phyloP scores from a whole-genome alignment of 2,113 vertebrate genomes.

The Aptenodytes patagonicus region DNA sequence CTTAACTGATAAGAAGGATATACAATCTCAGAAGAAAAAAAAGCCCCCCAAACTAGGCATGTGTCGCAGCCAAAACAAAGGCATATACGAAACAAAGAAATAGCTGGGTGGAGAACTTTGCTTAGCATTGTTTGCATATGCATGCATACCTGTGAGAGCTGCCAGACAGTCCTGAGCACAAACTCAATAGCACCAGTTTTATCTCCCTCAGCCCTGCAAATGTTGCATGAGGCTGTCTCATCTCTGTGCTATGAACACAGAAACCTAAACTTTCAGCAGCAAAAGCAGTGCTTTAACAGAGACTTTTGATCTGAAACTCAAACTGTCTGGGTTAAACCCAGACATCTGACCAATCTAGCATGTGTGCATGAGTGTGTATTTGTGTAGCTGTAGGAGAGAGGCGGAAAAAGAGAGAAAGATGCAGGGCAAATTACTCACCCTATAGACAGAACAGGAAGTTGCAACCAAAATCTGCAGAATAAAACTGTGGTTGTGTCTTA shows the following conservation, averaged over 20 bases:
- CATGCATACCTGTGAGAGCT: not conserved
- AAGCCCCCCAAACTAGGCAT: not conserved
- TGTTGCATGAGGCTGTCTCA: not conserved
- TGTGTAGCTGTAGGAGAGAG: not conserved
- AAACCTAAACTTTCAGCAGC: not conserved
- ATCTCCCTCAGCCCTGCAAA: not conserved
- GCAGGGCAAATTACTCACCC: not conserved
- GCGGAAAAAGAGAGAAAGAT: not conserved
- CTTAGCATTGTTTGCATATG: not conserved
- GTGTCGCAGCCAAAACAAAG: not conserved
- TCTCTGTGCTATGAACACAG: not conserved
- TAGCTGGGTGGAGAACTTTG: not conserved
- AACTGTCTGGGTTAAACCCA: not conserved
- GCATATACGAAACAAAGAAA: not conserved
- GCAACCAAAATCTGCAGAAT: not conserved
- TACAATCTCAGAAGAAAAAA: not conserved
- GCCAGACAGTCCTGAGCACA: not conserved
- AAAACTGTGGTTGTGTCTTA: not conserved
- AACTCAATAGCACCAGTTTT: not conserved
- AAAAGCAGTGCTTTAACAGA: not conserved
- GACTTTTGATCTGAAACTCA: constrained; percentile 5
- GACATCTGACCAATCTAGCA: constrained; percentile 32
- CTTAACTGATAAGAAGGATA: not conserved
- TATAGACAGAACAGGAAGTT: constrained; percentile 43
- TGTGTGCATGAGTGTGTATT: constrained; percentile 9